Conservation (phyloP, 2,888 invertebrate genomes). For the Mesochorus sp. region DNA sequence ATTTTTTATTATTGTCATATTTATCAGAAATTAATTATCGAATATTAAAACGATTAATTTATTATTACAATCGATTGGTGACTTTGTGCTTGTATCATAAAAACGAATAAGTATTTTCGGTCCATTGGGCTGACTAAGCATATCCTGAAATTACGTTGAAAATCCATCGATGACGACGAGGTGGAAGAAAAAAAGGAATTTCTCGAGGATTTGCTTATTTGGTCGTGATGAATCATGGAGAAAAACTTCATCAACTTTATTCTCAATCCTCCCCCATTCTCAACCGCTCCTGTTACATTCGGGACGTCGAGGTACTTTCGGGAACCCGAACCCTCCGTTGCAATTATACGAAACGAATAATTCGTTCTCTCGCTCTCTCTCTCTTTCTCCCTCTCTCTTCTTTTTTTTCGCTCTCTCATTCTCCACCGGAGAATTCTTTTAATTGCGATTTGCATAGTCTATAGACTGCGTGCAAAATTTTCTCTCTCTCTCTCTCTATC, state of each 20-base stretch:
- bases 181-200: conserved; percentile 15
- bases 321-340: conserved; percentile 45
- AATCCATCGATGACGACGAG: conserved; percentile 26
- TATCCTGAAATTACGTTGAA: neutral
- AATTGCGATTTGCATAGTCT: conserved; percentile 58
- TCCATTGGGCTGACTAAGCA: neutral
- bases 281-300: conserved; percentile 33
- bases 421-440: conserved; percentile 47
- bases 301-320: conserved; percentile 46
- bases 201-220: conserved; percentile 33
- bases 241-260: conserved; percentile 40
- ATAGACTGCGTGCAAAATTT: conserved; percentile 31
- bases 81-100: no score
- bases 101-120: no score
- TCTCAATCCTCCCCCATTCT: conserved; percentile 1
- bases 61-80: no score
- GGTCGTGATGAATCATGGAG: conserved; percentile 43
- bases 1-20: no score
- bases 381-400: conserved; percentile 10
- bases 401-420: conserved; percentile 21
- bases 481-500: no score
- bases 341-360: conserved; percentile 58
- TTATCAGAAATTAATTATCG: no score
- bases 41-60: no score
- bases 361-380: conserved; percentile 22